A percentile compares a stretch with the other conserved stretches of the same genome.
Conservation (phyloP, 2,113 vertebrate species). For the Atlantisia rogersi region DNA sequence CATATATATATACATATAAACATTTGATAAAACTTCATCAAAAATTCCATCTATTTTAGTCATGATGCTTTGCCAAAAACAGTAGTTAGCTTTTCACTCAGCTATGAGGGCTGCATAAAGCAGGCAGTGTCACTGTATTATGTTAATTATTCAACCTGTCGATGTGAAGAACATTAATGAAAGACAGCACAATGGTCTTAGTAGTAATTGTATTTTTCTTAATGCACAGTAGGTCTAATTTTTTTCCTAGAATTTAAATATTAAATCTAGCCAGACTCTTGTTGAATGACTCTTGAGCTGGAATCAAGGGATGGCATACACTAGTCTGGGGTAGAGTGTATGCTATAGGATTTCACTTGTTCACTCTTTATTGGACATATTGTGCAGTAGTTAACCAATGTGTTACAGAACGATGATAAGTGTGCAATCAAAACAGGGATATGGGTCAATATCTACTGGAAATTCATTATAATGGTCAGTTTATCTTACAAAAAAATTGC, state of each 20-base stretch:
- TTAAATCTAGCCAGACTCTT: not conserved
- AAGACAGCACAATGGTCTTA: not conserved
- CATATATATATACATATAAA: no score
- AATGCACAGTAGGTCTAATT: not conserved
- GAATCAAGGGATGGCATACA: not conserved
- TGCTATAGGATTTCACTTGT: not conserved
- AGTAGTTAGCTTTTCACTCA: not conserved
- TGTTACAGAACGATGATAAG: not conserved
- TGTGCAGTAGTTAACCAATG: not conserved
- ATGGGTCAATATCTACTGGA: not conserved
- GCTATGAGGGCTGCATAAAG: not conserved
- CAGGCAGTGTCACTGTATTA: not conserved
- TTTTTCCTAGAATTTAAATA: not conserved
- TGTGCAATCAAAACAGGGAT: not conserved
- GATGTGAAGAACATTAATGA: not conserved
- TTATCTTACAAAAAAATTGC: not conserved
- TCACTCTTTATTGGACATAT: not conserved
- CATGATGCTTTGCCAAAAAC: not conserved
- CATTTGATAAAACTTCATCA: not conserved
- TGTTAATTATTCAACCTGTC: not conserved
- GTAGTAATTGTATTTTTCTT: not conserved
- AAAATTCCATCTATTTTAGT: not conserved
- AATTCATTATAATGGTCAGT: not conserved
- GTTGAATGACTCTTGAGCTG: not conserved
- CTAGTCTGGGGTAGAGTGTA: not conserved